A percentile compares a stretch with the other conserved stretches of the same genome.
phyloP scores from a whole-genome alignment of 2,113 vertebrate species.

The Xiphophorus hellerii region DNA sequence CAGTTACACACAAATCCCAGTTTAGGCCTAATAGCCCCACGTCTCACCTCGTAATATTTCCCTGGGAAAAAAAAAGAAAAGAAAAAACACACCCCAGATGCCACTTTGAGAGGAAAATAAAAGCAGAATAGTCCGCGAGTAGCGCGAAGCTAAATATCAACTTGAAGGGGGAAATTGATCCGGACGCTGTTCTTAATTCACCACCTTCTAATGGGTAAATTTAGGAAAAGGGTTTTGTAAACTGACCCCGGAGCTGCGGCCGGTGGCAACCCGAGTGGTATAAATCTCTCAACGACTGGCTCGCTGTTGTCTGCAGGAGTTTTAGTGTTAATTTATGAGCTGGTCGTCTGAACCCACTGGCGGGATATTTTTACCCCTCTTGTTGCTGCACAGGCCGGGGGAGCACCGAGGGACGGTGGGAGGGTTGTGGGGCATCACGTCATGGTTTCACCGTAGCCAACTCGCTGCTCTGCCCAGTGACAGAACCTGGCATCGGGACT shows the following conservation, averaged over 20 bases:
- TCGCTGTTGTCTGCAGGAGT: constrained; percentile 75
- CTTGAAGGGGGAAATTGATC: constrained; percentile 63
- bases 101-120: constrained; percentile 37
- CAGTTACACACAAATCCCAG: constrained; percentile 48
- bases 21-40: constrained; percentile 58
- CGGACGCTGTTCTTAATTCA: constrained; percentile 47
- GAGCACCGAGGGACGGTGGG: constrained; percentile 69
- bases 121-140: constrained; percentile 54
- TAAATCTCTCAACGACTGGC: constrained; percentile 74
- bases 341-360: constrained; percentile 77
- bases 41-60: constrained; percentile 72
- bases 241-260: constrained; percentile 65
- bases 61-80: constrained; percentile 19
- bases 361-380: constrained; percentile 82
- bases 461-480: constrained; percentile 74
- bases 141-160: constrained; percentile 55
- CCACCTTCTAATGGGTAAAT: constrained; percentile 73
- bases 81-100: constrained; percentile 57
- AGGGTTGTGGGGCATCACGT: constrained; percentile 64
- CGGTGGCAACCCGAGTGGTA: constrained; percentile 72
- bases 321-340: constrained; percentile 80
- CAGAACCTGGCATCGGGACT: constrained; percentile 79
- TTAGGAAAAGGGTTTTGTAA: constrained; percentile 75
- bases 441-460: constrained; percentile 78
- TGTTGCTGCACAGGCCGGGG: constrained; percentile 81